Base-by-base conservation (phyloP, 2,888 invertebrate species). In the Apodemia hepburni region DNA sequence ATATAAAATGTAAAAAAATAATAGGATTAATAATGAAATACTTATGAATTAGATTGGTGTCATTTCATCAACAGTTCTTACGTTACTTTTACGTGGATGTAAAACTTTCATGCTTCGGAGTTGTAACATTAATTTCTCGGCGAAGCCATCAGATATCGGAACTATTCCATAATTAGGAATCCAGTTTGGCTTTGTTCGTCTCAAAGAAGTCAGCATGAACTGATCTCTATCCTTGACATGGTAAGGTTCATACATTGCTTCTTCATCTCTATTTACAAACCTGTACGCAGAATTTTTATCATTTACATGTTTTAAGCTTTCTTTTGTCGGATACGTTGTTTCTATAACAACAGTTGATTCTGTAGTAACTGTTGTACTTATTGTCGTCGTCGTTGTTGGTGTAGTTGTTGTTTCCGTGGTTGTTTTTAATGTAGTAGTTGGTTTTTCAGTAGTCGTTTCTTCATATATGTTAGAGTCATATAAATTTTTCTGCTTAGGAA, bases 101-200 rank as follows among this genome's bases (percentile, higher is more conserved):
- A 61, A 22, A 4, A 47, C 42, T 47, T 62, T 58, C 58, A 62
- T 58, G 18, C 33, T 47, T 54, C 61, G 58, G n/a, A 22, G 58
- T 58, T 62, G 58, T 33, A 59, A 42, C 12, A 58, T 62, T 15
- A 85, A 70, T 60, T 77, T 83, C 61, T 76, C 75, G 1, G 84
- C 82, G 6, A 85, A 70, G 33, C 75, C 73, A 51, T 84, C 77
- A n/a, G 84, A 77, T 58, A 86, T 80, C 0, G 84, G 84, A 5
- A 85, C 76, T 42, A 86, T 79, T n/a, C 83, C 83, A 65, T 78
- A 84, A 61, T 79, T 83, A 0, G 85, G 79, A 58, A 80, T 68
- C 78, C 78, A 79, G 27, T 78, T 73, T 0, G 80, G 75, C 63
- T 79, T 79, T 0, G 76, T 81, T 58, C 75, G 74, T 58, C 81